Percentiles rank a stretch among this genome's conserved stretches.
phyloP scores from a whole-genome alignment of 2,113 vertebrate species.

The Nymphicus hollandicus region DNA sequence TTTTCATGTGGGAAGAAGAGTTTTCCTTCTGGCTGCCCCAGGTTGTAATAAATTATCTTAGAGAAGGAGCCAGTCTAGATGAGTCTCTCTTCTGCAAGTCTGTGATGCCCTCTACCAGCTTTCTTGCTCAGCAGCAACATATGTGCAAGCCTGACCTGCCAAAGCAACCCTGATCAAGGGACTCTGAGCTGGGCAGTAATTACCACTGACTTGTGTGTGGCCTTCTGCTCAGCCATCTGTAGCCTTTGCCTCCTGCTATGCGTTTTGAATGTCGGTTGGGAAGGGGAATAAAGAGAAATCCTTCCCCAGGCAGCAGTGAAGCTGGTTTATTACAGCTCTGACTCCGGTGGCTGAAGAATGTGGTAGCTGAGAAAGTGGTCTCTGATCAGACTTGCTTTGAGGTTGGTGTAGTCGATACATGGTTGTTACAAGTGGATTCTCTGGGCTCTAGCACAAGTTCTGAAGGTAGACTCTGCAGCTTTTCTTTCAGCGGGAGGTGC shows the following conservation, averaged over 20 bases:
- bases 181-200: background rate
- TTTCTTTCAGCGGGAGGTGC: background rate
- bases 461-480: background rate
- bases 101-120: background rate
- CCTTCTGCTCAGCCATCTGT: background rate
- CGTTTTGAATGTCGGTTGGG: fast-evolving
- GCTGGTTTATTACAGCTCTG: background rate
- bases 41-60: background rate
- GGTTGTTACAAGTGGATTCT: background rate
- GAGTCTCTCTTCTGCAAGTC: background rate
- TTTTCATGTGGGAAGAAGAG: background rate
- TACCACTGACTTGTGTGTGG: background rate
- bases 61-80: background rate
- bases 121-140: background rate
- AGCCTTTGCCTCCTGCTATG: background rate
- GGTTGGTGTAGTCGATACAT: fast-evolving
- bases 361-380: background rate
- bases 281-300: background rate
- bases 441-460: background rate
- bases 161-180: background rate
- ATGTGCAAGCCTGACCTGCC: fast-evolving
- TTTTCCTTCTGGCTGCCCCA: background rate
- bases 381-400: background rate
- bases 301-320: background rate
- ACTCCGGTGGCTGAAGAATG: background rate